Base-by-base conservation (phyloP, 2,113 vertebrate genomes). In the Nyctereutes procyonoides region DNA sequence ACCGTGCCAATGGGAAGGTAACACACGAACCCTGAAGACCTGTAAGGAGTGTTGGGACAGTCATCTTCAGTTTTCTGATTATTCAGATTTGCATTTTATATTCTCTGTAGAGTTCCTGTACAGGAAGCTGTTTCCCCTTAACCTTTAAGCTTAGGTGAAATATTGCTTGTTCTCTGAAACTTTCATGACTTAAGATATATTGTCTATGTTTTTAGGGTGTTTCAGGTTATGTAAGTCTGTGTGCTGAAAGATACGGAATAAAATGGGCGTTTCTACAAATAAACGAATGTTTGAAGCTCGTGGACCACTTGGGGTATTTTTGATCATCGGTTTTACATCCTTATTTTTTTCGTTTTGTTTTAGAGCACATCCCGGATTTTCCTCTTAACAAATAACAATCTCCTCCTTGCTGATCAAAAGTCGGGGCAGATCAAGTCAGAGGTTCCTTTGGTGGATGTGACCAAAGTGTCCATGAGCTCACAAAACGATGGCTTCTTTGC, bases 1-100 rank as follows among this genome's bases (percentile, higher is more conserved):
- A 99, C 93, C 98, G 99, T 97, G 99, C 99, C 69, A 99, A 99
- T 17, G 99, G 99, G 93, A 99, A 99, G 99, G 99, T 99, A 98
- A 99, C 28, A 79, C 35, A 20, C 32, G 76, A 65, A 53, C 43
- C 30, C 24, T 79, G 62, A 76, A 88, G n/a, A 22, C n/a, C 24
- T 3, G 11, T 51, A 20, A 48, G 16, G 65, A 60, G 5, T 63
- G 5, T 38, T 55, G 32, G 79, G 7, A 73, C 28, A 17, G 35
- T 53, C 28, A 43, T 62, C 32, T 63, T 73, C 55, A 1, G 19
- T 90, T 91, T 89, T 86, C 96, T 43, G 69, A 90, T 38, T 76
- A 22, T 71, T 90, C 71, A 16, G 22, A 51, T 76, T 48, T 51
- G 4, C 2, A 4, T 84, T 92, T 84, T 20, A 17, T 38, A 19